Evolutionary conservation across 2,113 vertebrate species (phyloP).

Genomic region (Macheiramphus alcinus): DNA sequence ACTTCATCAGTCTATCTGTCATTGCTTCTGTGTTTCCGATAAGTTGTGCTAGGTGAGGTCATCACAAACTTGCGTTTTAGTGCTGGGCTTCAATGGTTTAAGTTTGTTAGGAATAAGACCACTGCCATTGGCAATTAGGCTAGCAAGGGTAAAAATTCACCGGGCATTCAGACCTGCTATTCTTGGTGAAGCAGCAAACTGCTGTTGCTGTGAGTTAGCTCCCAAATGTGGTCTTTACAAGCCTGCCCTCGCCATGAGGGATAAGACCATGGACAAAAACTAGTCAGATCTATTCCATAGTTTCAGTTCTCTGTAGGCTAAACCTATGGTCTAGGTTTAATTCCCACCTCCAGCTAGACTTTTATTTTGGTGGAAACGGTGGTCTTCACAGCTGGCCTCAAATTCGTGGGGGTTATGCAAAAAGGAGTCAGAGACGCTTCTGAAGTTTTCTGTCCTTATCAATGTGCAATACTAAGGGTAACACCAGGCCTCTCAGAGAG

Average conservation of each 20-base stretch:
- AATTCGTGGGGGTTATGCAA: neutral
- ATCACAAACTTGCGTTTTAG: neutral
- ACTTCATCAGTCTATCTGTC: neutral
- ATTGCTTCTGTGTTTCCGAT: neutral
- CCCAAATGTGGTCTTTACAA: neutral
- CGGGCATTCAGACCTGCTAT: neutral
- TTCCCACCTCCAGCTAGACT: neutral
- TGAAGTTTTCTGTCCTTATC: neutral
- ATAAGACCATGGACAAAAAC: neutral
- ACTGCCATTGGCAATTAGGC: neutral
- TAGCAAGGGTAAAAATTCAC: neutral
- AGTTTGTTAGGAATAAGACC: neutral
- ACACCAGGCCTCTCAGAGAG: neutral
- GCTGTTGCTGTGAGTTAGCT: neutral
- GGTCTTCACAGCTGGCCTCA: neutral
- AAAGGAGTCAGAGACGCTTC: neutral
- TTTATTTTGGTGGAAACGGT: neutral
- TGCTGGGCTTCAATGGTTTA: neutral
- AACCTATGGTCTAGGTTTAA: neutral
- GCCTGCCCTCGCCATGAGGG: neutral
- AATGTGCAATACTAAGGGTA: neutral
- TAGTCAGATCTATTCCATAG: neutral
- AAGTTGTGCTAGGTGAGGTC: neutral
- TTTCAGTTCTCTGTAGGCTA: neutral
- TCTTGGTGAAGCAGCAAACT: neutral